Evolutionary conservation across 2,888 invertebrate genomes (phyloP).

Genomic region (Cryptus viduatorius): DNA sequence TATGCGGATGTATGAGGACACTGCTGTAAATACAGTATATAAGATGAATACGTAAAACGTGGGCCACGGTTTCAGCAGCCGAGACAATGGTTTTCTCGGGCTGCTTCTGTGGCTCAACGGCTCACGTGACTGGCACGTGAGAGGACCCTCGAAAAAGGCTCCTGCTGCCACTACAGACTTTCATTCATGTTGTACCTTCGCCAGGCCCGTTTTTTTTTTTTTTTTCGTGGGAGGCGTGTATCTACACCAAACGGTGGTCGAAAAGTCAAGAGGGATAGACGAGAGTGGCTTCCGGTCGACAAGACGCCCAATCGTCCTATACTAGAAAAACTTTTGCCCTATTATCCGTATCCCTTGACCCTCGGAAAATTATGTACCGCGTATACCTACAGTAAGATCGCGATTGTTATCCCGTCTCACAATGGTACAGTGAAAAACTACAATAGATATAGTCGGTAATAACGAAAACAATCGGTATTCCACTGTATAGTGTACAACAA

Average conservation of each 20-base stretch:
- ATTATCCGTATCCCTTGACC: neutral
- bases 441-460: neutral
- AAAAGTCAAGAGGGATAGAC: constrained; percentile 65
- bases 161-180: constrained; percentile 67
- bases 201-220: constrained; percentile 36
- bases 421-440: neutral
- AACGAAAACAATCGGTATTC: neutral
- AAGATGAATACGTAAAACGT: constrained; percentile 49
- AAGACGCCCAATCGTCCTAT: constrained; percentile 28
- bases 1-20: constrained; percentile 24
- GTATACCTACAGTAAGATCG: neutral
- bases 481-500: constrained; percentile 1
- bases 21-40: neutral
- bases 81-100: constrained; percentile 74
- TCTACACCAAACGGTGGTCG: constrained; percentile 40
- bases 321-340: neutral
- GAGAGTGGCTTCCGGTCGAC: constrained; percentile 53
- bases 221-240: constrained; percentile 59
- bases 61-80: constrained; percentile 54
- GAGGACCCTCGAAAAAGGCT: constrained; percentile 79
- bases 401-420: neutral
- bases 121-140: constrained; percentile 78
- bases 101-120: constrained; percentile 53
- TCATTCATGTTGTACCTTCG: constrained; percentile 70
- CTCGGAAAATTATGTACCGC: neutral